Conservation (phyloP, 2,113 vertebrate species). For the Mormyrus lacerda region DNA sequence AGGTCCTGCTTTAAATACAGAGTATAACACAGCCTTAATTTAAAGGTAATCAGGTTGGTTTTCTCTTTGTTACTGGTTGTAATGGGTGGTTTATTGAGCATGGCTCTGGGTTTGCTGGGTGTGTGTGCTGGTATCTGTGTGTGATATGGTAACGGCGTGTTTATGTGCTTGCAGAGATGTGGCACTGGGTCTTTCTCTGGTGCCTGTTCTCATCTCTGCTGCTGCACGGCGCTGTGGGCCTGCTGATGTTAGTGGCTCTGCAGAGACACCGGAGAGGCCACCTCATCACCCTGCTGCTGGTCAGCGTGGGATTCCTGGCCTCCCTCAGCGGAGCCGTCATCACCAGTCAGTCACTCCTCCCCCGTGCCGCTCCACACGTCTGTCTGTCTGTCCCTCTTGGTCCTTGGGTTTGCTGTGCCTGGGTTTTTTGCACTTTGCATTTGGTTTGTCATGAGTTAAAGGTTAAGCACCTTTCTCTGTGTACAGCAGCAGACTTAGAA, state of each 20-base stretch:
- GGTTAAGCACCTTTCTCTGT: neutral
- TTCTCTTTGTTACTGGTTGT: neutral
- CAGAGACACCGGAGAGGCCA: slow-evolving; percentile 89
- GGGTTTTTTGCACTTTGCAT: neutral
- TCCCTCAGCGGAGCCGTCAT: slow-evolving; percentile 88
- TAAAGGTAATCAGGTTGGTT: neutral
- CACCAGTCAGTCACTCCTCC: slow-evolving; percentile 77
- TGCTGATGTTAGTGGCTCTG: slow-evolving; percentile 92
- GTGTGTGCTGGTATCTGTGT: neutral
- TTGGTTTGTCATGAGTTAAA: neutral
- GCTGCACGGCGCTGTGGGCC: slow-evolving; percentile 80
- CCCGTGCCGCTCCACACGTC: neutral
- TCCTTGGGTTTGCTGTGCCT: neutral
- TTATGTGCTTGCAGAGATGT: slow-evolving; percentile 79
- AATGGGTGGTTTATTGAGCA: neutral
- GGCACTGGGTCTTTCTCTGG: slow-evolving; percentile 99
- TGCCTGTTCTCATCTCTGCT: slow-evolving; percentile 97
- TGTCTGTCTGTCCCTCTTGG: neutral
- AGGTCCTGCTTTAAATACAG: neutral
- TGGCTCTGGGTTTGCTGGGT: neutral
- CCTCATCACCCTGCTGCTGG: slow-evolving; percentile 84
- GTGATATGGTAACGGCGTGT: slow-evolving; percentile 26
- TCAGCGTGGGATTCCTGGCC: slow-evolving; percentile 89
- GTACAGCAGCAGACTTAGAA: neutral
- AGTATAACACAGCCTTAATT: neutral